Conservation (phyloP, 2,797 vertebrate genomes). For the Catamblyrhynchus diadema region DNA sequence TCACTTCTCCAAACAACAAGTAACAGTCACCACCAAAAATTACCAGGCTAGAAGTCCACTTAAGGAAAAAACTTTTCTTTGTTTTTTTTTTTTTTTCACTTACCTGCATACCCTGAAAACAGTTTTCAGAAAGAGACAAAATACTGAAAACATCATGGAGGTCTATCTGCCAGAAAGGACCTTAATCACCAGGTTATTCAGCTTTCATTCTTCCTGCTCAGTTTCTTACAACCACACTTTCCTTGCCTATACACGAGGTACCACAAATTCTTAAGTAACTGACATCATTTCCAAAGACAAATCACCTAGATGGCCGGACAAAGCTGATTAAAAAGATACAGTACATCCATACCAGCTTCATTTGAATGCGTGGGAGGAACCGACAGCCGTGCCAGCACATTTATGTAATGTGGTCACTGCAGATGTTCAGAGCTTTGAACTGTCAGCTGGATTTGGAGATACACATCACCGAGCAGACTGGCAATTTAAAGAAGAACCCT, state of each 20-base stretch:
- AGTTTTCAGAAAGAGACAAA: not conserved
- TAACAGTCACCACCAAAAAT: not conserved
- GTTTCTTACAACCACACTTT: not conserved
- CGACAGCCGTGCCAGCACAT: not conserved
- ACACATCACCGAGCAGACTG: slow-evolving; percentile 20
- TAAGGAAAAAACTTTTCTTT: rapidly evolving
- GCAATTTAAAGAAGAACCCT: slow-evolving; percentile 29
- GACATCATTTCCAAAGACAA: slow-evolving; percentile 13
- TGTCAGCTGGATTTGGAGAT: slow-evolving; percentile 46
- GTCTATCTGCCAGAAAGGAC: not conserved
- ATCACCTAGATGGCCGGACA: slow-evolving; percentile 22
- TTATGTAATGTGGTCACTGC: slow-evolving; percentile 48
- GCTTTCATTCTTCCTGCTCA: not conserved
- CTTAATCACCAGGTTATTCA: not conserved
- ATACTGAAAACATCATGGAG: not conserved
- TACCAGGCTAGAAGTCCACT: not conserved
- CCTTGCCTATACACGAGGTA: not conserved
- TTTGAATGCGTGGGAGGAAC: slow-evolving; percentile 17
- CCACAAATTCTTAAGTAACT: not conserved
- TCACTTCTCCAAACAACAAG: not conserved
- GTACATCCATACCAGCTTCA: not conserved
- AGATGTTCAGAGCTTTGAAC: slow-evolving; percentile 32
- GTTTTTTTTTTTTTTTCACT: not conserved
- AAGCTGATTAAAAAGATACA: slow-evolving; percentile 28
- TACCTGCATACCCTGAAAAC: not conserved